Evolutionary conservation across 2,888 invertebrate species (phyloP), one percentile per base, ranked within the genome.

Genomic region (Pherbina coryleti): DNA sequence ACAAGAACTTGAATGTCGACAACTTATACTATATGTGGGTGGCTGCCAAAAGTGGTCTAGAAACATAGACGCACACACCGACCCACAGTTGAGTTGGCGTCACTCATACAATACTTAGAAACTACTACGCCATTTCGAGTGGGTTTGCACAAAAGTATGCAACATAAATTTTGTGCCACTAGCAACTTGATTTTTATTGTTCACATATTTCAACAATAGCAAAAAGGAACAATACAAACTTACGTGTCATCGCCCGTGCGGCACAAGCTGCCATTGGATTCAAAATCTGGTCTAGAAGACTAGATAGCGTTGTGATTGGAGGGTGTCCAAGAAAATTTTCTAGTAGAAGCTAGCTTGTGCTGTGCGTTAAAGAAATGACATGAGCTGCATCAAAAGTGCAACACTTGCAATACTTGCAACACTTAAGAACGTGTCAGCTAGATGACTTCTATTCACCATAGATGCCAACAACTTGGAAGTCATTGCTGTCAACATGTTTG

Each of bases 181-280:
- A 67, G 67, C 44, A 67, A 34, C 17, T 67, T 67, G 66, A 31
- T 22, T 37, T 67, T 44, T 67, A 67, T 67, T 67, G 37, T 49
- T 67, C 44, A 67, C 67, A 37, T 49, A 4, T 67, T 67, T 37
- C n/a, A 67, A 66, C 66, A 66, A 66, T 66, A 37, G 44, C 34
- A 31, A 4, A n/a, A 44, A 34, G 9, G 67, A 67, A 67, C 44
- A 67, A 67, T 22, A 37, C 5, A 34, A 64, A 44, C 11, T 44
- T 44, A 44, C 44, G 14, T 14, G 11, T 44, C 14, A n/a, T n/a
- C n/a, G 44, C 14, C 11, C 44, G 44, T 44, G 44, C 44, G 44
- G 14, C 44, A 3, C 44, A 14, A 11, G 14, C 14, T 44, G 44
- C 44, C 11, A n/a, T n/a, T 44, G 11, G 44, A 44, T 44, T 44